Evolutionary conservation across 2,113 vertebrate species (phyloP).

Genomic region (Bubalus kerabau): DNA sequence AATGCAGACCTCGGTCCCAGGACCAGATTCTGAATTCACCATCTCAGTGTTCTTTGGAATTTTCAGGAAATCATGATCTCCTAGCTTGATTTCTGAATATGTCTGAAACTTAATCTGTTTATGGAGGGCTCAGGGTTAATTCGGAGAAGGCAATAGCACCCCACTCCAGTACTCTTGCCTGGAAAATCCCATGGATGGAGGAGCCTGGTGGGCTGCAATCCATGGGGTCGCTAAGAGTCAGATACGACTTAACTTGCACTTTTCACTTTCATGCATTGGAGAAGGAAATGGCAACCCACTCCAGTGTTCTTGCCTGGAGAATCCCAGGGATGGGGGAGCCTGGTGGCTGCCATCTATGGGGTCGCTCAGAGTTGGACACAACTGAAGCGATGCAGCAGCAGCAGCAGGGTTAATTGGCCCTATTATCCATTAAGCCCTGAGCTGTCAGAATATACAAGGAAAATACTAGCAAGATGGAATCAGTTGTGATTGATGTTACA

Average conservation of each 20-base stretch:
- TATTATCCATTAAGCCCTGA: background rate
- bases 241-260: background rate
- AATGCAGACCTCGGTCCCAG: background rate
- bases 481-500: background rate
- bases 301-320: background rate
- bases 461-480: background rate
- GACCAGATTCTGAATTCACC: conserved; percentile 10
- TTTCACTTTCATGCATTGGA: background rate
- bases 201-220: background rate
- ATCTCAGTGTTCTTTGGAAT: background rate
- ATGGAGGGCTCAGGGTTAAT: background rate
- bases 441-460: background rate
- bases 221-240: background rate
- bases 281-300: background rate
- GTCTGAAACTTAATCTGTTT: background rate
- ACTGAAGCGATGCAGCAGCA: background rate
- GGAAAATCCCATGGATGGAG: background rate
- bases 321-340: background rate
- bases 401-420: background rate
- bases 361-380: background rate
- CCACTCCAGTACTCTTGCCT: background rate
- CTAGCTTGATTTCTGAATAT: background rate
- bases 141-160: background rate
- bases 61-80: background rate
- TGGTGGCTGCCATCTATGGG: background rate